Percentiles rank a stretch among this genome's conserved stretches.
phyloP scores from a whole-genome alignment of 2,113 vertebrate species.

The Psittacus erithacus region DNA sequence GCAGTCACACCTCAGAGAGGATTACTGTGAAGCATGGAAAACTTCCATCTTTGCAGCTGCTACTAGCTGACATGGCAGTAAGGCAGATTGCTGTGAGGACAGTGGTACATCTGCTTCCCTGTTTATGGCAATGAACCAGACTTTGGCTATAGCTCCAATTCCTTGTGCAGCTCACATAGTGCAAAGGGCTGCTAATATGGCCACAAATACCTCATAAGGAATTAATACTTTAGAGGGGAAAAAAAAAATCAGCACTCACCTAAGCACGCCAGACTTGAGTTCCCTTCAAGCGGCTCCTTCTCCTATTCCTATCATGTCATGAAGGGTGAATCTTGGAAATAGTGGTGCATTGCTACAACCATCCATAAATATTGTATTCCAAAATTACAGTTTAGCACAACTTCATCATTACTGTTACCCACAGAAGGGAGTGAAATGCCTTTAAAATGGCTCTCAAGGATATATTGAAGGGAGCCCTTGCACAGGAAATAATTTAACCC shows the following conservation, averaged over 20 bases:
- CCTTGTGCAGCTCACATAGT: background rate
- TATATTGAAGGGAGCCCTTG: background rate
- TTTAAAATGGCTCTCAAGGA: background rate
- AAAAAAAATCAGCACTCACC: background rate
- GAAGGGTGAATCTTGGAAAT: background rate
- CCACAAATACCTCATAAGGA: background rate
- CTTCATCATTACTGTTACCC: background rate
- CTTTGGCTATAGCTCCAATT: background rate
- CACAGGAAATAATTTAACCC: background rate
- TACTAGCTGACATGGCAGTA: background rate
- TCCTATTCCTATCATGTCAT: background rate
- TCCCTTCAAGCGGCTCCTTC: background rate
- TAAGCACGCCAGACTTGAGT: background rate
- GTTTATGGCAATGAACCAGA: conserved; percentile 23
- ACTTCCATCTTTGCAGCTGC: conserved; percentile 51
- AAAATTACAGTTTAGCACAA: conserved; percentile 1
- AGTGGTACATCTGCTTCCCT: conserved; percentile 26
- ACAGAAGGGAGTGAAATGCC: background rate
- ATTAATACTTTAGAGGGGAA: background rate
- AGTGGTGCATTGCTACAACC: background rate
- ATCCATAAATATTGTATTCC: background rate
- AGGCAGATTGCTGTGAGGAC: conserved; percentile 10
- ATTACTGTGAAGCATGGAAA: background rate
- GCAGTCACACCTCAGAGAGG: background rate
- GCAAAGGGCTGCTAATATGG: background rate